These are phyloP conservation scores for Gastrophysa polygoni DNA, from an alignment of 2,888 invertebrate species.

Conservation along the genomic window DNA sequence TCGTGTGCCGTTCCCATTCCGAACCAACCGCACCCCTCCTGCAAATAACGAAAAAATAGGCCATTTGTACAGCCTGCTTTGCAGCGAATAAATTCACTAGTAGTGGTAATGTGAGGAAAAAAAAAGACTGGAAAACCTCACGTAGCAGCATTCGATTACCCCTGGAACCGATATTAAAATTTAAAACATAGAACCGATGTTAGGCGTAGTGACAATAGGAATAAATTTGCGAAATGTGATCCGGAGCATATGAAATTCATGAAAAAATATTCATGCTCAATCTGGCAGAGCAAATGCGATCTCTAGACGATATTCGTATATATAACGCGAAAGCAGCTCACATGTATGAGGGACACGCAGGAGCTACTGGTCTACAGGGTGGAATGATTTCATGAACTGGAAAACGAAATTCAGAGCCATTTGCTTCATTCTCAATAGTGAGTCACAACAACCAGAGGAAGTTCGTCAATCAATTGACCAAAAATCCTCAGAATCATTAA, in stretches of 20 bases:
- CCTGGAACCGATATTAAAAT: constrained; percentile 31
- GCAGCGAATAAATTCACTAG: constrained; percentile 15
- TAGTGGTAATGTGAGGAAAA: constrained; percentile 19
- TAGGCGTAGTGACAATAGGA: constrained; percentile 29
- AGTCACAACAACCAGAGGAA: too few relatives aligned
- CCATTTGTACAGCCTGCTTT: constrained; percentile 31
- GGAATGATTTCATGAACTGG: too few relatives aligned
- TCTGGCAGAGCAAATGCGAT: not conserved
- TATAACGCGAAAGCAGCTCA: too few relatives aligned
- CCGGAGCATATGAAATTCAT: constrained; percentile 22
- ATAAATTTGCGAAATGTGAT: constrained; percentile 18
- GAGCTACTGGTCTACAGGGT: too few relatives aligned
- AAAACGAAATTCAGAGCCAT: too few relatives aligned
- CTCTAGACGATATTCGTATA: not conserved
- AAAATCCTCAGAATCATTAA: too few relatives aligned
- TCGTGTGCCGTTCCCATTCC: constrained; percentile 30
- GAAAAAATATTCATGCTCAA: constrained; percentile 7
- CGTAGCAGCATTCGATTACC: constrained; percentile 20
- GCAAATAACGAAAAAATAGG: constrained; percentile 29
- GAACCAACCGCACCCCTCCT: constrained; percentile 28
- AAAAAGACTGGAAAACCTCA: constrained; percentile 24
- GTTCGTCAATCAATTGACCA: too few relatives aligned
- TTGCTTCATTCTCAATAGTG: too few relatives aligned
- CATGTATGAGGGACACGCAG: too few relatives aligned
- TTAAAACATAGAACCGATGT: constrained; percentile 32